Evolutionary conservation across 2,797 vertebrate species (phyloP).

Genomic region (Channallabes apus): DNA sequence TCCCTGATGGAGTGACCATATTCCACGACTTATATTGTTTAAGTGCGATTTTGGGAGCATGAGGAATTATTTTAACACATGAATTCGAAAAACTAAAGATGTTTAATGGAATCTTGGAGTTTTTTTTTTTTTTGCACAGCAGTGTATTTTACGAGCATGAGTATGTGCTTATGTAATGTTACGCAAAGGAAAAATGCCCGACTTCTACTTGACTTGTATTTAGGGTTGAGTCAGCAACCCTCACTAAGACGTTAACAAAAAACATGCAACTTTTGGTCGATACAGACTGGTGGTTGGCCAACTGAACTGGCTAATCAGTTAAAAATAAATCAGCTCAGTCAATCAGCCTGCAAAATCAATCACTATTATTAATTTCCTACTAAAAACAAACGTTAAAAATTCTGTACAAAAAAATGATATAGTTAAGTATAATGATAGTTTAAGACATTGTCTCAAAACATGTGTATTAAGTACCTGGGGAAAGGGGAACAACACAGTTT

Average conservation of each 20-base stretch:
- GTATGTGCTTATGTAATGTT: neutral
- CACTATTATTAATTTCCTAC: neutral
- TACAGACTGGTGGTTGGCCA: neutral
- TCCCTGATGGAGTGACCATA: too few relatives aligned
- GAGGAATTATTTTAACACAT: too few relatives aligned
- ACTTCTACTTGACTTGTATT: neutral
- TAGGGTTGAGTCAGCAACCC: neutral
- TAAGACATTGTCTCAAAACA: neutral
- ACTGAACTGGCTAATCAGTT: neutral
- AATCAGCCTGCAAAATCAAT: neutral
- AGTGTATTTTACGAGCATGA: neutral
- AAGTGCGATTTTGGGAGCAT: too few relatives aligned
- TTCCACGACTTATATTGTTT: too few relatives aligned
- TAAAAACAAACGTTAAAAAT: neutral
- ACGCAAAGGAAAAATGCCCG: neutral
- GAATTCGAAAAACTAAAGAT: too few relatives aligned
- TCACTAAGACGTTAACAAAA: neutral
- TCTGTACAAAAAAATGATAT: neutral
- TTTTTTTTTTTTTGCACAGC: too few relatives aligned
- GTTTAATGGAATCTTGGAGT: too few relatives aligned
- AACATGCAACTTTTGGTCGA: neutral
- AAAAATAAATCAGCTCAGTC: neutral
- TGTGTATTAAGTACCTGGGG: neutral
- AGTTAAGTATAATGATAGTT: too few relatives aligned
- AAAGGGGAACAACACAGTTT: neutral